phyloP scores from a whole-genome alignment of 2,113 vertebrate species.

The Callithrix jacchus region DNA sequence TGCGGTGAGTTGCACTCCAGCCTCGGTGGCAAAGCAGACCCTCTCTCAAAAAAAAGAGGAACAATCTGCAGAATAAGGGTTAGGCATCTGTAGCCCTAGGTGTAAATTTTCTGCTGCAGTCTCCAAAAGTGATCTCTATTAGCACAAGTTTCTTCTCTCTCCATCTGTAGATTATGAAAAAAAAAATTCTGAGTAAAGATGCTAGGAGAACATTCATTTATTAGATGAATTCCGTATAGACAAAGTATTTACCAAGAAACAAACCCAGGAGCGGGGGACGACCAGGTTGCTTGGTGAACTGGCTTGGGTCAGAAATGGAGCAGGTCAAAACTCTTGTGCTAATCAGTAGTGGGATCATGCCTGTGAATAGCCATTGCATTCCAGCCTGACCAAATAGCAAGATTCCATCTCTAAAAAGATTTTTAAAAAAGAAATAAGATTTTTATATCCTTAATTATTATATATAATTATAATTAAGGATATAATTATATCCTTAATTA shows the following conservation, averaged over 20 bases:
- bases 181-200: slow-evolving; percentile 4
- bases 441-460: neutral
- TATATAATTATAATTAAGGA: neutral
- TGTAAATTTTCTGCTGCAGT: neutral
- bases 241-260: slow-evolving; percentile 47
- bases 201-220: neutral
- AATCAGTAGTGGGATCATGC: no score
- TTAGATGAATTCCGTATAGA: neutral
- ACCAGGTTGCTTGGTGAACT: no score
- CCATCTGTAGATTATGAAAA: slow-evolving; percentile 15
- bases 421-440: neutral
- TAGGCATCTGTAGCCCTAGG: neutral
- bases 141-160: neutral
- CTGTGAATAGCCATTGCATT: no score
- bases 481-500: neutral
- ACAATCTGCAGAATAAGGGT: neutral
- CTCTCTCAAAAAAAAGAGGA: no score
- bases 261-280: no score
- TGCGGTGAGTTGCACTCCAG: no score
- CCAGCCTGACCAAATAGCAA: no score
- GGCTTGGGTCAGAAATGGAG: no score
- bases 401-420: no score
- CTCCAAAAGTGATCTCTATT: neutral
- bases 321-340: no score
- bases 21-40: no score